phyloP scores from a whole-genome alignment of 2,797 vertebrate species.

The Micrastur ruficollis region DNA sequence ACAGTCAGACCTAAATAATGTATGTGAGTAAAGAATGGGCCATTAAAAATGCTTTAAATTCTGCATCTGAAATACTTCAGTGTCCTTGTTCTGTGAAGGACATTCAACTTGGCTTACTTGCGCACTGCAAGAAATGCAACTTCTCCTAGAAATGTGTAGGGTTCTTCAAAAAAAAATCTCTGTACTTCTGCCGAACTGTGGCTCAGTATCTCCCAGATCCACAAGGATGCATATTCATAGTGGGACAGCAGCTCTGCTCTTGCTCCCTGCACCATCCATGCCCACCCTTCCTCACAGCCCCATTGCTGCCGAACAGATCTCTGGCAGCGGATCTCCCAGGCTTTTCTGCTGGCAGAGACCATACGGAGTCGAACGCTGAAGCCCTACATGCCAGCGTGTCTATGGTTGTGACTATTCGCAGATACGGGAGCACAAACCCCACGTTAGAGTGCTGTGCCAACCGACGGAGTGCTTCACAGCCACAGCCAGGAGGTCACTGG shows the following conservation, averaged over 20 bases:
- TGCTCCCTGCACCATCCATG: not conserved
- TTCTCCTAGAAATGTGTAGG: not conserved
- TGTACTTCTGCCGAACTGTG: not conserved
- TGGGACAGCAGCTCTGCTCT: not conserved
- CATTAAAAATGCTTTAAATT: conserved; percentile 25
- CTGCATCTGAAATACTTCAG: not conserved
- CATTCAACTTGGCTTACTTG: not conserved
- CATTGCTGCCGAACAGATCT: not conserved
- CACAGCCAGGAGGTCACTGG: not conserved
- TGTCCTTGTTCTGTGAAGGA: not conserved
- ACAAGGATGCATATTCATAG: not conserved
- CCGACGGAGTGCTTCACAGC: not conserved
- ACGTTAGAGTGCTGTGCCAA: not conserved
- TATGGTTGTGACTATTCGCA: no score
- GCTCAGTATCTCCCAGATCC: not conserved
- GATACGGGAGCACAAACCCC: not conserved
- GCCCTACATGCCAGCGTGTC: not conserved
- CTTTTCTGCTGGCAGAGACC: not conserved
- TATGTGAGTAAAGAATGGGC: conserved; percentile 19
- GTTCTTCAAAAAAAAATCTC: not conserved
- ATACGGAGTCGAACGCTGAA: not conserved
- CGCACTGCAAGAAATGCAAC: not conserved
- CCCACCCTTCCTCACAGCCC: not conserved
- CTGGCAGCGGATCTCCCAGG: not conserved
- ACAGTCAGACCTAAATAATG: conserved; percentile 32